Evolutionary conservation across 2,888 invertebrate genomes (phyloP).

Genomic region (Nymphalis polychloros): DNA sequence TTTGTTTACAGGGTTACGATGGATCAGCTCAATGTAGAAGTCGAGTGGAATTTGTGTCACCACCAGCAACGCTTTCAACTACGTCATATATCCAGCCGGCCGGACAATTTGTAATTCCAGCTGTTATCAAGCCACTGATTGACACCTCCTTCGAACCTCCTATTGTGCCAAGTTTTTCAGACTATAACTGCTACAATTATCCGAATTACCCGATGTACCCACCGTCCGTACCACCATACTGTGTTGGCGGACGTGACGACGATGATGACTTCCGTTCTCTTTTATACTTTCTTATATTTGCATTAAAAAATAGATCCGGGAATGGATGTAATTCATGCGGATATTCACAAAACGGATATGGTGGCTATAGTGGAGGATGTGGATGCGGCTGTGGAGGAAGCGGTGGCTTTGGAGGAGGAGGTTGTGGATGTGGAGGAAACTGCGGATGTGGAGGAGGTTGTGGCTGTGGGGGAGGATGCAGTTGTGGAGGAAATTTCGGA

Average conservation of each 20-base stretch:
- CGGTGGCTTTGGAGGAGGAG: not conserved
- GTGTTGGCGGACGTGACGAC: conserved; percentile 47
- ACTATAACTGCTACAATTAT: conserved; percentile 29
- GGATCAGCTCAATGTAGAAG: conserved; percentile 33
- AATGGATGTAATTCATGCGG: conserved; percentile 30
- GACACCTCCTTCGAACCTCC: conserved; percentile 37
- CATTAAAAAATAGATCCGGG: conserved; percentile 48
- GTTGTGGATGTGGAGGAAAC: conserved; percentile 9
- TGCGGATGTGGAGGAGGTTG: conserved; percentile 13
- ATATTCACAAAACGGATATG: conserved; percentile 31
- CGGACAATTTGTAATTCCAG: conserved; percentile 57
- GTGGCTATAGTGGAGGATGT: conserved; percentile 20
- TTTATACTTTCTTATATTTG: conserved; percentile 57
- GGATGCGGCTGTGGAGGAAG: conserved; percentile 12
- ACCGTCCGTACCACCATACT: conserved; percentile 48
- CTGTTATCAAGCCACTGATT: conserved; percentile 53
- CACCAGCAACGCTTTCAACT: conserved; percentile 30
- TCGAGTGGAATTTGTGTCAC: conserved; percentile 38
- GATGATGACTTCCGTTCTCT: conserved; percentile 47
- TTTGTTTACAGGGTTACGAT: conserved; percentile 39
- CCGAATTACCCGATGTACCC: conserved; percentile 16
- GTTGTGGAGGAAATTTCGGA: not conserved
- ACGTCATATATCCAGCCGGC: conserved; percentile 42
- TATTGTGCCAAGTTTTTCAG: conserved; percentile 31
- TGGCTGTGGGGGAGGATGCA: conserved; percentile 1